Base-by-base conservation (phyloP, 2,888 invertebrate genomes). In the Eristalis arbustorum region DNA sequence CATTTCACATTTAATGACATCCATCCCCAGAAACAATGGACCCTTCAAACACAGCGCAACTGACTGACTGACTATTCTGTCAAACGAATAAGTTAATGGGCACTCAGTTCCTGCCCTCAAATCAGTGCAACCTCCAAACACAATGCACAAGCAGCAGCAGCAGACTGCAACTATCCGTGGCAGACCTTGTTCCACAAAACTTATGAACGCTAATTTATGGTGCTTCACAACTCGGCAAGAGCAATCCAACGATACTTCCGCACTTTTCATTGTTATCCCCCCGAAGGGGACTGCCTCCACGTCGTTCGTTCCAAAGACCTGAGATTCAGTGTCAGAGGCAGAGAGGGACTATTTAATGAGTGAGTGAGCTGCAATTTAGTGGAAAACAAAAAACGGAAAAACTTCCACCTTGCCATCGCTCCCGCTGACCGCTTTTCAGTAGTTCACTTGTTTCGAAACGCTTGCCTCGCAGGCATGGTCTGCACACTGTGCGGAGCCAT, bases 131-230 rank as follows among this genome's bases (percentile, higher is more conserved):
- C 49, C 49, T 64, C 40, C 28, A 66, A 62, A 23, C 18, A 72
- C 81, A 81, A 69, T 72, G 34, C 34, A 69, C n/a, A 74, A 74
- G 56, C 64, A 67, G 57, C 67, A 80, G 11, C 62, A 14, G 22
- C 31, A 57, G 22, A 57, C 56, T 63, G 18, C 49, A 81, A 72
- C 67, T 68, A 67, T 81, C 81, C 67, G 14, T 31, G 67, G 22
- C 73, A 87, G 83, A 83, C 78, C 85, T 74, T 87, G 82, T 83
- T 74, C 78, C 56, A 83, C 74, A 83, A 75, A 80, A 75, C 80
- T 68, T 74, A n/a, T 57, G 75, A 80, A 74, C 64, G 69, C 59
- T 77, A 82, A 85, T 85, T 85, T 77, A 85, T 74, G 28, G 68
- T 72, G 28, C 56, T 84, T 75, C 40, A 40, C 42, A 40, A 63